Percentiles rank a stretch among this genome's conserved stretches.
Conservation (phyloP, 30 jellyfish, hydroid and myxozoan species). For the Pelagia noctiluca region DNA sequence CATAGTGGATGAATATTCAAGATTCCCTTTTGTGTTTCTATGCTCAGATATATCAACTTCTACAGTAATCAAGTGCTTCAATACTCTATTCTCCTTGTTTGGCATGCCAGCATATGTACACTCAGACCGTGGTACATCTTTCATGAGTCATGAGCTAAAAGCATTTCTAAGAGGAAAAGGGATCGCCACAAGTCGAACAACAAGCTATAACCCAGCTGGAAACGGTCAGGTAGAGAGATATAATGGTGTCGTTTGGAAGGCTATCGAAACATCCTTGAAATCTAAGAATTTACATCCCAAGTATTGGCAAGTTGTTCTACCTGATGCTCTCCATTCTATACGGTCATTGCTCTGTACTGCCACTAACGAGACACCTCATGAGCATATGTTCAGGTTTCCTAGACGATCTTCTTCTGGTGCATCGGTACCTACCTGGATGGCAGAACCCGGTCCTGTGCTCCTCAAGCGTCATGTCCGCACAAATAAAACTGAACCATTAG, state of each 20-base stretch:
- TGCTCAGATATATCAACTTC: slow-evolving; percentile 48
- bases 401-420: slow-evolving; percentile 48
- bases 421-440: slow-evolving; percentile 49
- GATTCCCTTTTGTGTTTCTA: slow-evolving; percentile 75
- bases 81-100: slow-evolving; percentile 52
- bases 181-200: slow-evolving; percentile 72
- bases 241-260: slow-evolving; percentile 69
- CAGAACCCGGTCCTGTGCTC: slow-evolving; percentile 22
- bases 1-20: too few relatives aligned
- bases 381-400: slow-evolving; percentile 51
- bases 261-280: slow-evolving; percentile 33
- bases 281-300: slow-evolving; percentile 27
- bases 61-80: slow-evolving; percentile 57
- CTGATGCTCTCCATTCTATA: slow-evolving; percentile 75
- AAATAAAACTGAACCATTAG: too few relatives aligned
- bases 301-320: slow-evolving; percentile 64
- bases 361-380: slow-evolving; percentile 74
- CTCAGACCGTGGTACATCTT: slow-evolving; percentile 79
- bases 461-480: too few relatives aligned
- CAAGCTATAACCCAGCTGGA: slow-evolving; percentile 47
- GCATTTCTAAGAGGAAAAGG: slow-evolving; percentile 21
- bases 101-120: slow-evolving; percentile 78
- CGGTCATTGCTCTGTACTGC: slow-evolving; percentile 69
- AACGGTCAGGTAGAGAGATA: slow-evolving; percentile 67
- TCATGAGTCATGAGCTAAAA: slow-evolving; percentile 47